phyloP scores from a whole-genome alignment of 2,797 vertebrate genomes.

The Coilia nasus region DNA sequence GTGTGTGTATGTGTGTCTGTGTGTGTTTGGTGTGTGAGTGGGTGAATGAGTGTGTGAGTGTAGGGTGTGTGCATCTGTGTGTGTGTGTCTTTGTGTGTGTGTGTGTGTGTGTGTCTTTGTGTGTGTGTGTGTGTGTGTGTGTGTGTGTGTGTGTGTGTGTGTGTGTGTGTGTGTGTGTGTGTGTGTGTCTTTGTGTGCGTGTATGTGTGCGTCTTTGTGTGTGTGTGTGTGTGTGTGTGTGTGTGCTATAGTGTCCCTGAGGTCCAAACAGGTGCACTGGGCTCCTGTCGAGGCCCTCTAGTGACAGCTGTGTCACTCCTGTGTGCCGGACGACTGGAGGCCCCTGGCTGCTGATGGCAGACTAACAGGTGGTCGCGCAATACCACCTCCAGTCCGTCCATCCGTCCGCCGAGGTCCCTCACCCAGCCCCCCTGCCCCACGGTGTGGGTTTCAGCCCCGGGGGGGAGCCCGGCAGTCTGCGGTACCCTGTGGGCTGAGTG shows the following conservation, averaged over 20 bases:
- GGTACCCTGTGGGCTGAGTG: not conserved
- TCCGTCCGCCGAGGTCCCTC: not conserved
- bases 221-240: not conserved
- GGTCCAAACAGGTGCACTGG: slow-evolving; percentile 65
- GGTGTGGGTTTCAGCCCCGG: slow-evolving; percentile 57
- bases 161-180: slow-evolving; percentile 51
- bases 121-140: slow-evolving; percentile 36
- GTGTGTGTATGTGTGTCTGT: not conserved
- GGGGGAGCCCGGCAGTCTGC: slow-evolving; percentile 34
- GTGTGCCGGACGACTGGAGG: slow-evolving; percentile 43
- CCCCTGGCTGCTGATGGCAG: slow-evolving; percentile 38
- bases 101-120: not conserved
- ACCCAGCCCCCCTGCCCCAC: slow-evolving; percentile 47
- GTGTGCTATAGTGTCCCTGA: slow-evolving; percentile 43
- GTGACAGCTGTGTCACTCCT: slow-evolving; percentile 20
- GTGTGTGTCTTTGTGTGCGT: too few relatives aligned
- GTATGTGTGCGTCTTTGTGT: too few relatives aligned
- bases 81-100: too few relatives aligned
- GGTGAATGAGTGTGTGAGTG: not conserved
- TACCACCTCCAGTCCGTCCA: not conserved
- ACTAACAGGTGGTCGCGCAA: slow-evolving; percentile 62
- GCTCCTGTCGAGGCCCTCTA: slow-evolving; percentile 32
- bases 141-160: slow-evolving; percentile 42
- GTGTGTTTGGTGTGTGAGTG: too few relatives aligned
- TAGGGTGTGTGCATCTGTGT: too few relatives aligned